Base-by-base conservation (phyloP, 2,888 invertebrate genomes). In the Deilephila elpenor region DNA sequence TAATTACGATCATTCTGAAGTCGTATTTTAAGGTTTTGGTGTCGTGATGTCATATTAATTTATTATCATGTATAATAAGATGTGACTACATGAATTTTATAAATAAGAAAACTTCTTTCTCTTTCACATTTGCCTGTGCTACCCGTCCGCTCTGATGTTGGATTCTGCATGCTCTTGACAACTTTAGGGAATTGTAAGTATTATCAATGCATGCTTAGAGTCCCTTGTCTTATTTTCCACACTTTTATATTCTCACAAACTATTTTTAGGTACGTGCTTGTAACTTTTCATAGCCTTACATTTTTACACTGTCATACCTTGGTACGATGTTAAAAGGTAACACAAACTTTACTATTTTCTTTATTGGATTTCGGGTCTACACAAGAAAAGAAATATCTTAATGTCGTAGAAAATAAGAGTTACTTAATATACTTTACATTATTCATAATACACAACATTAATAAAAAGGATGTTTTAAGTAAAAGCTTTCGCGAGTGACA, bases 111-210 rank as follows among this genome's bases (percentile, higher is more conserved):
- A 79, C 80, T 79, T 79, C 71, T 85, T 84, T 89, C 83, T 84
- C 80, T 89, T 89, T 88, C 85, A 83, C 74, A 80, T 90, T 89
- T 90, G 88, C 92, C 91, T 90, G 85, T 92, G 91, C 93, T 87
- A 87, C 85, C 90, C 83, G 80, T 82, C 87, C 78, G 82, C 83
- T 83, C 83, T 85, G 87, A 86, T 80, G 86, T 90, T 80, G 94
- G 93, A 93, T 82, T 92, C 93, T 90, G 94, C 94, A 94, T 93
- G 94, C 87, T 83, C 87, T 90, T 92, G 88, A 83, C 91, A 87
- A 87, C 91, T 88, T 85, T 93, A 94, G 94, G 93, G 94, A 83
- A 93, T 94, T 86, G 94, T 94, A 91, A 94, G 94, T 94, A 94
- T 87, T 85, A 84, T 82, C 80, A 78, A 77, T 84, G 89, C 89